phyloP scores from a whole-genome alignment of 2,797 vertebrate species.

The Chromobotia macracanthus region DNA sequence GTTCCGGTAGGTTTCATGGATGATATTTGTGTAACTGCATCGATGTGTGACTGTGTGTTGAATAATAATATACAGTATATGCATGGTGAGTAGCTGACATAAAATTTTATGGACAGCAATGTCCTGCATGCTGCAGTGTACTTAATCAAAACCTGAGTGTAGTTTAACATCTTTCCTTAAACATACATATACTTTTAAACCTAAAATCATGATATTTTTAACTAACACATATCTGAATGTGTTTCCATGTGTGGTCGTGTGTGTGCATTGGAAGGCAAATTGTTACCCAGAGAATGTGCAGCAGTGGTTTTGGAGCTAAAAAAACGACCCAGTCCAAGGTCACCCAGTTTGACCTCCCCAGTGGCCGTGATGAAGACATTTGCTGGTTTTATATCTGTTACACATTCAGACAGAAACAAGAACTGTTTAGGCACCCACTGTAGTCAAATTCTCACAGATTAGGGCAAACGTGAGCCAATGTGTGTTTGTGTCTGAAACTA shows the following conservation, averaged over 20 bases:
- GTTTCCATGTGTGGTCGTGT: neutral
- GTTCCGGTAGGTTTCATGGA: neutral
- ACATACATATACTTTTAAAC: too few relatives aligned
- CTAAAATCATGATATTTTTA: neutral
- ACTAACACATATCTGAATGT: neutral
- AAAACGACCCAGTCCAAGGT: slow-evolving; percentile 85
- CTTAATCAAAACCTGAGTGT: too few relatives aligned
- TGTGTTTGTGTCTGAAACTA: too few relatives aligned
- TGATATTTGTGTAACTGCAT: neutral
- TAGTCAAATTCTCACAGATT: neutral
- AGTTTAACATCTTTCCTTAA: too few relatives aligned
- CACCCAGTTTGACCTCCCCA: slow-evolving; percentile 85
- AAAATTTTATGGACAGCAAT: too few relatives aligned
- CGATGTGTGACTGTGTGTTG: neutral
- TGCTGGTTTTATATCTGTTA: slow-evolving; percentile 86
- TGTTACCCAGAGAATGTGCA: slow-evolving; percentile 84
- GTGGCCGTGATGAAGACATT: slow-evolving; percentile 88
- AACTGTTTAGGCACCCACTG: neutral
- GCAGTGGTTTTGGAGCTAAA: slow-evolving; percentile 88
- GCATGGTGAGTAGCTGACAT: too few relatives aligned
- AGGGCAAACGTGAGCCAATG: neutral
- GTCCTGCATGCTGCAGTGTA: neutral
- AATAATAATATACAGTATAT: neutral
- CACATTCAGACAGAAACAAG: neutral
- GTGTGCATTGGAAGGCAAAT: neutral